Percentiles rank a stretch among this genome's conserved stretches.
Evolutionary conservation across 2,888 invertebrate genomes (phyloP).

Genomic region (Cistogaster globosa): DNA sequence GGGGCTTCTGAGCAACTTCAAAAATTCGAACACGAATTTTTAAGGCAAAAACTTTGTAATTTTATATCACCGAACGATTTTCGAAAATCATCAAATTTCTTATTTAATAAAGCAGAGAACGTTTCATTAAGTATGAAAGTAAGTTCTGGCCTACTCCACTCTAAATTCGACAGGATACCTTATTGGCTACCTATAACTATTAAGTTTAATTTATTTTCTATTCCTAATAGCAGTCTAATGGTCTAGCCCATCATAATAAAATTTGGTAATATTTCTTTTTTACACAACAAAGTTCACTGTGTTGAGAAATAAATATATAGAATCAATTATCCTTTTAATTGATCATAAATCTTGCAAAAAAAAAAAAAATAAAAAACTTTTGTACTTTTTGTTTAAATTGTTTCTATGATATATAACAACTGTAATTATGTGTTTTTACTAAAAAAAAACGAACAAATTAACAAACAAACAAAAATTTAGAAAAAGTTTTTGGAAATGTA

Average conservation of each 20-base stretch:
- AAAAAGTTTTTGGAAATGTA: constrained; percentile 17
- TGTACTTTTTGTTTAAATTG: constrained; percentile 11
- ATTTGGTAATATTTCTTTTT: no score
- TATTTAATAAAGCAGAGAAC: no score
- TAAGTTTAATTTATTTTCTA: no score
- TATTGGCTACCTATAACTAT: no score
- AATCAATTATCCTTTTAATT: constrained; percentile 40
- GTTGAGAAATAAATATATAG: neutral
- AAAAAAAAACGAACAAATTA: neutral
- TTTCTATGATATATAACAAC: constrained; percentile 11
- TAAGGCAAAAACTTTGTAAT: no score
- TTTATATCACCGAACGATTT: no score
- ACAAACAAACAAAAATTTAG: neutral
- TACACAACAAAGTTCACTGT: neutral
- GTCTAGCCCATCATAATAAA: constrained; percentile 1
- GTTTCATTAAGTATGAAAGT: no score
- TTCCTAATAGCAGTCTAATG: neutral
- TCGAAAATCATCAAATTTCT: no score
- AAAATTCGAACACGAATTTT: no score
- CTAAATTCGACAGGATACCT: no score
- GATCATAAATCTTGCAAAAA: constrained; percentile 31
- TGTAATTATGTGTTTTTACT: constrained; percentile 31
- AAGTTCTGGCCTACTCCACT: no score
- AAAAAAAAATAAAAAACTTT: neutral
- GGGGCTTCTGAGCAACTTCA: no score